Base-by-base conservation (phyloP, 2,888 invertebrate genomes). In the Pheosia gnoma region DNA sequence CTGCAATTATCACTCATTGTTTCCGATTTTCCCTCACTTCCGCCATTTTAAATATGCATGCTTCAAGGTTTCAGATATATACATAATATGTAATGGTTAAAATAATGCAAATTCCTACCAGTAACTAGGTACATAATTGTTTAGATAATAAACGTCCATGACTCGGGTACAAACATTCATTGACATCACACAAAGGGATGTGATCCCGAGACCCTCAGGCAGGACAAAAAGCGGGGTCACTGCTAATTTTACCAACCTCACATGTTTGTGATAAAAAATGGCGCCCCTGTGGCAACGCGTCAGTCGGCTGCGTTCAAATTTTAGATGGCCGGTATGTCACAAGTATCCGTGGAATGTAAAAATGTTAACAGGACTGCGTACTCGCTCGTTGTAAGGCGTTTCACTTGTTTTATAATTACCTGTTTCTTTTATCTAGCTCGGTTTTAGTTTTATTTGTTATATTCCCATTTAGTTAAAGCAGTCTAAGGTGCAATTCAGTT, bases 281-380 rank as follows among this genome's bases (percentile, higher is more conserved):
- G 83, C 85, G 84, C 82, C 84, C 43, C 68, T 67, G 73, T 71
- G 71, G 72, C 82, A 78, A 78, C 79, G 72, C 80, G 75, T 70
- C 68, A 10, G 74, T 67, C 59, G 53, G 11, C 11, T 60, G 68
- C 63, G 76, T 74, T 75, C 25, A 25, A 25, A 25, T 25, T 25
- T 25, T 25, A 2, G 25, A 1, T 25, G 25, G 25, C 25, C 25
- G 25, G 1, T 25, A 25, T 25, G n/a, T 13, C 6, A 1, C 9
- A 4, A 4, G 4, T 36, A 13, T 55, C 13, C n/a, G n/a, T 13
- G n/a, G 11, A 38, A 5, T 10, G 7, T 8, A 6, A 5, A 53
- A 51, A 36, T 41, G 3, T 47, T n/a, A 47, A n/a, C 47, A n/a
- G 47, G 47, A 47, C 47, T 43, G 43, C n/a, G n/a, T 11, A n/a